These are phyloP conservation scores for Tribolium freemani DNA, from an alignment of 2,888 invertebrate genomes.

Conservation along the genomic window DNA sequence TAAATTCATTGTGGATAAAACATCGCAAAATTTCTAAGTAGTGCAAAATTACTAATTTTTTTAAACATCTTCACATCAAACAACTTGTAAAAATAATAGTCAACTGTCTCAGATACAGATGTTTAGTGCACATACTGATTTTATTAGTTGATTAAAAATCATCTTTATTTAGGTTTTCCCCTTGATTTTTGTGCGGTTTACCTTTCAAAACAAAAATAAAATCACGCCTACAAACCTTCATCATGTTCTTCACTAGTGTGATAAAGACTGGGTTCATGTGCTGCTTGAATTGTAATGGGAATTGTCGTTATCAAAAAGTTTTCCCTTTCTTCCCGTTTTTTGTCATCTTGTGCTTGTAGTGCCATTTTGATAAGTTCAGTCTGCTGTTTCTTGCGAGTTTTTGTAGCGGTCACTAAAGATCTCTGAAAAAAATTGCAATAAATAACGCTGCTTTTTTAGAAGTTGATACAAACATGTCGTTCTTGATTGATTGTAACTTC, in stretches of 20 bases:
- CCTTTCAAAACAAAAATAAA: too few species aligned
- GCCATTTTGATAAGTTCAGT: conserved; percentile 97
- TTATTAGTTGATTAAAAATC: too few species aligned
- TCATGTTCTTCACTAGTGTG: conserved; percentile 90
- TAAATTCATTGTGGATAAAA: too few species aligned
- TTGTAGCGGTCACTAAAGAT: conserved; percentile 97
- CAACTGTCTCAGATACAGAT: too few species aligned
- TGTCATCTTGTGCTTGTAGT: conserved; percentile 95
- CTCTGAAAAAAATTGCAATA: conserved; percentile 71
- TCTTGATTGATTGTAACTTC: conserved; percentile 99
- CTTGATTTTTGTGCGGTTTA: too few species aligned
- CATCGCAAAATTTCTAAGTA: too few species aligned
- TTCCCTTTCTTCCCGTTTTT: conserved; percentile 93
- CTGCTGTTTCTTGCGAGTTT: conserved; percentile 98
- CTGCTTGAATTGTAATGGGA: conserved; percentile 94
- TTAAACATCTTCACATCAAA: too few species aligned
- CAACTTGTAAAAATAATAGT: too few species aligned
- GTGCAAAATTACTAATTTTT: too few species aligned
- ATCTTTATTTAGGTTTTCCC: too few species aligned
- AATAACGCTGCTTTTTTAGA: background rate
- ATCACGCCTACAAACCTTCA: conserved; percentile 73
- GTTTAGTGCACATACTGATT: too few species aligned
- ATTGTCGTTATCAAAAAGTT: conserved; percentile 96
- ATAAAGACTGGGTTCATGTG: conserved; percentile 93
- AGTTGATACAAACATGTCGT: conserved; percentile 77